phyloP scores from a whole-genome alignment of 2,797 vertebrate species.

The Sphenopsis melanotis region DNA sequence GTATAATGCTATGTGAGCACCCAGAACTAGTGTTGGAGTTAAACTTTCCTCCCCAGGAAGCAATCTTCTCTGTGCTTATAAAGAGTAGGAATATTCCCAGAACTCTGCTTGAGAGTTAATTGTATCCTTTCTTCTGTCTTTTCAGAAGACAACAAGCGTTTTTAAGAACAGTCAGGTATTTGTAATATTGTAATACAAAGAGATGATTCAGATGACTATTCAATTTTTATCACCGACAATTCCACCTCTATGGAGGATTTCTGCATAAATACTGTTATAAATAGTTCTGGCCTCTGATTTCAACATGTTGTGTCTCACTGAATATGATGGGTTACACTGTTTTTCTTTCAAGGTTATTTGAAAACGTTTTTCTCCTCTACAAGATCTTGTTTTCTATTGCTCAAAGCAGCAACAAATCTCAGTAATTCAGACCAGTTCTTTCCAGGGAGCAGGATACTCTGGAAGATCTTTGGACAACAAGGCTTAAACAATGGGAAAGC shows the following conservation, averaged over 20 bases:
- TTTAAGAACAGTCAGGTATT: neutral
- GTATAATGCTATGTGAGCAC: neutral
- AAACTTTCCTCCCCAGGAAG: neutral
- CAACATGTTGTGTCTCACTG: neutral
- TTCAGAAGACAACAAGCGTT: neutral
- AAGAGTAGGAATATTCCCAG: neutral
- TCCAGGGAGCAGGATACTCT: neutral
- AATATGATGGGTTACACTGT: neutral
- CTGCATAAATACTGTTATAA: neutral
- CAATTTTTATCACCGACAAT: neutral
- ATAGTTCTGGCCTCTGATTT: neutral
- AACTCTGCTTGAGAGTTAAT: neutral
- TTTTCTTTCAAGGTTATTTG: neutral
- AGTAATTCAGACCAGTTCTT: rapidly evolving
- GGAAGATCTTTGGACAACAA: neutral
- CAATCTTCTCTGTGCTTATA: neutral
- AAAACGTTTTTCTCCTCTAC: neutral
- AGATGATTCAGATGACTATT: neutral
- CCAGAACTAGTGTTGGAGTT: neutral
- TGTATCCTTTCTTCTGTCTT: neutral
- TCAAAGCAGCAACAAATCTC: neutral
- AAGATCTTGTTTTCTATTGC: neutral
- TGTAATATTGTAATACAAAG: neutral
- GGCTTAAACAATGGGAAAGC: neutral
- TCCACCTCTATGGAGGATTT: neutral